Percentiles rank a stretch among this genome's conserved stretches.
Conservation (phyloP, 1,140 invertebrate species). For the Drosophila neocordata region DNA sequence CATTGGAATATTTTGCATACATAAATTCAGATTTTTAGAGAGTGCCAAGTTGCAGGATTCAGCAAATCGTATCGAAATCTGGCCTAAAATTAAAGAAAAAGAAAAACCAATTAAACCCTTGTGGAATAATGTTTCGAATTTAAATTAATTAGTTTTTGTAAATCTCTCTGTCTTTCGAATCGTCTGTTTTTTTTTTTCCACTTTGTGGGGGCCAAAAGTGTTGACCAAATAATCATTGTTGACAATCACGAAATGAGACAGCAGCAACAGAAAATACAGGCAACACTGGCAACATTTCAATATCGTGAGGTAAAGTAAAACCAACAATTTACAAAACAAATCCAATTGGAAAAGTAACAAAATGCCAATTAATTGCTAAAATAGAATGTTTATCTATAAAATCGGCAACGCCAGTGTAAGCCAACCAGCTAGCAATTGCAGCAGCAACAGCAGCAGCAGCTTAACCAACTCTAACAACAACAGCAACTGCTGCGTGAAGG, state of each 20-base stretch:
- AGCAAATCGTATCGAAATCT: constrained; percentile 8
- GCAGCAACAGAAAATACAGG: constrained; percentile 32
- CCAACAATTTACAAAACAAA: constrained; percentile 69
- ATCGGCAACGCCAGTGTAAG: constrained; percentile 44
- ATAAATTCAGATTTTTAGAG: constrained; percentile 60
- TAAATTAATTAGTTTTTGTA: constrained; percentile 64
- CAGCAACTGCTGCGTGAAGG: constrained; percentile 30
- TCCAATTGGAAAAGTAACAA: constrained; percentile 78
- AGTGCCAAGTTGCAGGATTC: constrained; percentile 38
- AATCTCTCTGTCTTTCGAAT: constrained; percentile 5
- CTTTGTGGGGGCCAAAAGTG: constrained; percentile 42
- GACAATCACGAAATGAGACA: constrained; percentile 70
- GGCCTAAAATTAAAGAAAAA: not conserved
- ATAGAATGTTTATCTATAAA: constrained; percentile 81
- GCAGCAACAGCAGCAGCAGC: constrained; percentile 33
- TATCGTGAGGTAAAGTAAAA: constrained; percentile 58
- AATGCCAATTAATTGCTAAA: constrained; percentile 79
- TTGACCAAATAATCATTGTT: constrained; percentile 76
- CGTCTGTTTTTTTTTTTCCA: constrained; percentile 31
- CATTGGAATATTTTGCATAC: constrained; percentile 64
- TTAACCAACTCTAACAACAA: constrained; percentile 15
- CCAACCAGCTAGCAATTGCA: constrained; percentile 26
- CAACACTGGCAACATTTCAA: constrained; percentile 68
- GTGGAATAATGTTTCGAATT: constrained; percentile 46
- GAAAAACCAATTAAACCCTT: constrained; percentile 37